Evolutionary conservation across 2,888 invertebrate species (phyloP).

Genomic region (Hypena proboscidalis): DNA sequence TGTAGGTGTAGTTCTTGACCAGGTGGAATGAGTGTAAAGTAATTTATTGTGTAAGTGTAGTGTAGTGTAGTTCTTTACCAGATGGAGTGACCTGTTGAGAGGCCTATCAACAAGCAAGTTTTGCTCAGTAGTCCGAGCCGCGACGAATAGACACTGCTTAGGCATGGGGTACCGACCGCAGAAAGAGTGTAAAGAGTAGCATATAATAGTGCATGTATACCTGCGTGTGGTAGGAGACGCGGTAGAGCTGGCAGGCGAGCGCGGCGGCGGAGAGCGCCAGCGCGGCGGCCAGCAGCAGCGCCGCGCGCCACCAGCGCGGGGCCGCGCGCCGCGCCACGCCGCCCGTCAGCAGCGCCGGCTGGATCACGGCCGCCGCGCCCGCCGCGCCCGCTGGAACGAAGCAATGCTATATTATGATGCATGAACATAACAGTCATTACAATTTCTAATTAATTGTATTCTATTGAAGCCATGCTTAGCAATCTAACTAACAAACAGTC

Average conservation of each 20-base stretch:
- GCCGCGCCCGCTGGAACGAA: not conserved
- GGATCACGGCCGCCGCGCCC: slow-evolving; percentile 64
- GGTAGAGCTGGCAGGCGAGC: slow-evolving; percentile 56
- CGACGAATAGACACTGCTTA: no score
- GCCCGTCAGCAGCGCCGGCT: slow-evolving; percentile 72
- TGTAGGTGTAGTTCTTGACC: no score
- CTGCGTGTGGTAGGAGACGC: slow-evolving; percentile 41
- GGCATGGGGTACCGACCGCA: no score
- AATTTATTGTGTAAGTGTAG: no score
- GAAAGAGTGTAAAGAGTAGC: not conserved
- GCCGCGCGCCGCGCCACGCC: slow-evolving; percentile 36
- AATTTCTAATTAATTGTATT: not conserved
- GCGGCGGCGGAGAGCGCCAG: slow-evolving; percentile 55
- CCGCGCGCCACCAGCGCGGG: slow-evolving; percentile 18
- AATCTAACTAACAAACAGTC: no score
- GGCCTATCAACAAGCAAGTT: no score
- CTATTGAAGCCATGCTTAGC: no score
- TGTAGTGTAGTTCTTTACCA: no score
- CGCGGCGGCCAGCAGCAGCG: slow-evolving; percentile 44
- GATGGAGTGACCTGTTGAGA: no score
- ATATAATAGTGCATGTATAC: slow-evolving; percentile 32
- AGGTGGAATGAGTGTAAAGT: no score
- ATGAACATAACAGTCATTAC: not conserved
- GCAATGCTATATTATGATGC: no score
- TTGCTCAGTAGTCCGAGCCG: no score